Evolutionary conservation across 2,888 invertebrate genomes (phyloP).

Genomic region (Strigamia crassipes): DNA sequence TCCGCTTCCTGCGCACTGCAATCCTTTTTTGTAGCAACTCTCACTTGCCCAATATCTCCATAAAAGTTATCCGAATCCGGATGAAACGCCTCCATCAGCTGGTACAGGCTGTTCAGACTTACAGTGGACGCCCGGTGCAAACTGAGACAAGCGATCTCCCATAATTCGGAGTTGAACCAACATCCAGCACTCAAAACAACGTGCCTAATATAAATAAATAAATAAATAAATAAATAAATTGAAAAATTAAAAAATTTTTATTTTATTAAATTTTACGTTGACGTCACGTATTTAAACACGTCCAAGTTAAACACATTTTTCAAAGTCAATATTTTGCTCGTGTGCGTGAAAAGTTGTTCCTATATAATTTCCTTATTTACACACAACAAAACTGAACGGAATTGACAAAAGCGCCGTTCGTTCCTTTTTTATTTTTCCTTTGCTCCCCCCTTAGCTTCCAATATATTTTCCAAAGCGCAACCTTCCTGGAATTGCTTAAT

Average conservation of each 20-base stretch:
- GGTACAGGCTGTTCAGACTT: conserved; percentile 82
- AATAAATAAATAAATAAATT: not conserved
- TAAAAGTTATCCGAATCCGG: conserved; percentile 92
- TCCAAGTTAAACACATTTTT: not conserved
- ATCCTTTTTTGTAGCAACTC: conserved; percentile 89
- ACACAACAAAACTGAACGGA: conserved; percentile 10
- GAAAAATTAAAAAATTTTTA: no score
- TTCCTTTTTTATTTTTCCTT: not conserved
- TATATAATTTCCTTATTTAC: conserved; percentile 42
- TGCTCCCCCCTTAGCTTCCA: not conserved
- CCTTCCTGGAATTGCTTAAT: conserved; percentile 31
- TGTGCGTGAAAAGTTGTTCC: not conserved
- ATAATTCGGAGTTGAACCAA: conserved; percentile 75
- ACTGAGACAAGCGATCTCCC: conserved; percentile 82
- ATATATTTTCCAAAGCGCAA: not conserved
- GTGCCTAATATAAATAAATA: conserved; percentile 54
- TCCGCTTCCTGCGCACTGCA: conserved; percentile 82
- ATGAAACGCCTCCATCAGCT: conserved; percentile 86
- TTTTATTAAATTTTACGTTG: no score
- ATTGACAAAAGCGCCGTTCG: not conserved
- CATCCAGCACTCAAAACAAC: conserved; percentile 76
- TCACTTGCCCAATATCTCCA: conserved; percentile 81
- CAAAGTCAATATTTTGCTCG: conserved; percentile 30
- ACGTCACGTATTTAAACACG: no score
- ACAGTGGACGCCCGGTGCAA: conserved; percentile 78